Evolutionary conservation across 2,113 vertebrate genomes (phyloP), one percentile per base, ranked within the genome.

Genomic region (Ovis canadensis): DNA sequence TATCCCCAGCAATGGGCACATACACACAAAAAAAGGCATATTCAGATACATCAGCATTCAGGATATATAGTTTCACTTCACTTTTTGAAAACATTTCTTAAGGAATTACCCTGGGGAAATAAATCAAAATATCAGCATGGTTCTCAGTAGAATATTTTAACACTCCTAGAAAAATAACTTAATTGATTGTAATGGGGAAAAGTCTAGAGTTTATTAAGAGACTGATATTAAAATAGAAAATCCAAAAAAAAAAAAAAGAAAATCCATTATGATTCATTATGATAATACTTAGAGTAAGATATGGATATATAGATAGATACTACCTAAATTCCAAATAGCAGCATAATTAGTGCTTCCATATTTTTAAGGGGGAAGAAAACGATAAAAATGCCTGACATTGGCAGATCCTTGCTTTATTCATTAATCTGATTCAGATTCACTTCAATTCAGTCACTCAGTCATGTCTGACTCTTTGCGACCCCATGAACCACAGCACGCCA

Each of bases 61-160:
- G 2, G 88, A 92, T 97, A 77, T 59, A 60, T 0, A 78, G 0
- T 19, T 12, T 40, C 31, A 82, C 4, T 57, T 43, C 6, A 67
- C 33, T 40, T 54, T 88, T 71, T 95, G 54, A 87, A 84, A 89
- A 86, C 80, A 71, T 55, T 97, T 87, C 23, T 87, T 96, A 33
- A 93, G 10, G 7, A 81, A 96, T 91, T 95, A 67, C 33, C 31
- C 62, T 84, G 23, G 40, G 50, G 16, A 93, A 86, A 93, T 60
- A 64, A 54, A 93, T 45, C 25, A 40, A 54, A 97, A 43, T 40
- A 87, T 31, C 23, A 92, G 11, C 50, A 83, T 31, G 21, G 11
- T 67, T 95, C 40, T 91, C 40, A 64, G 54, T 33, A 89, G 57
- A 81, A 14, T 96, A 96, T 86, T 95, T 55, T 86, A 27, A 93